phyloP scores from a whole-genome alignment of 1,140 invertebrate genomes.

The Papilio xuthus region DNA sequence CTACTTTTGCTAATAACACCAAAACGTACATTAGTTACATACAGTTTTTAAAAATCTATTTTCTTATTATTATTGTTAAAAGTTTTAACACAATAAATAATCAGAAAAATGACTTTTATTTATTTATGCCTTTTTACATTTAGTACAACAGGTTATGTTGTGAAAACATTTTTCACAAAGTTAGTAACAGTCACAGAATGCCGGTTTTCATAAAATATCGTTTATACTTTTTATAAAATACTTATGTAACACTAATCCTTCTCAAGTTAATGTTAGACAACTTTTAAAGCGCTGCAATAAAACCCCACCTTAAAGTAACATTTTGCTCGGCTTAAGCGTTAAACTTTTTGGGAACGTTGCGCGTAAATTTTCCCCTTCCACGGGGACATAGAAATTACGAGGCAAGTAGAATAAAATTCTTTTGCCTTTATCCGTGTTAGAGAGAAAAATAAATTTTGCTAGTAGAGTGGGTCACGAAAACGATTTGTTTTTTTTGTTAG shows the following conservation, averaged over 20 bases:
- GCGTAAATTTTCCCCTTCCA: conserved; percentile 3
- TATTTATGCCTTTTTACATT: too few relatives aligned
- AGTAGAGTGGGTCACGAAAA: conserved; percentile 2
- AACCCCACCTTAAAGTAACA: conserved; percentile 8
- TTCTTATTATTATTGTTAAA: too few relatives aligned
- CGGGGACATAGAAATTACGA: conserved; percentile 15
- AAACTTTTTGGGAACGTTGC: neutral
- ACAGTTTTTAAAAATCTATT: neutral
- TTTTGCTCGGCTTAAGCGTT: neutral
- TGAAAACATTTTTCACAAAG: too few relatives aligned
- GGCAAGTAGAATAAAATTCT: conserved; percentile 9
- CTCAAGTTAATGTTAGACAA: neutral
- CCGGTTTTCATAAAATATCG: neutral
- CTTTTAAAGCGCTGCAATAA: conserved; percentile 15
- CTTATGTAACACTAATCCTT: neutral
- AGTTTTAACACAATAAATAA: too few relatives aligned
- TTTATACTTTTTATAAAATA: neutral
- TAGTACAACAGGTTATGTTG: too few relatives aligned
- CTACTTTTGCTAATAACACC: neutral
- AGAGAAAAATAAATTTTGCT: neutral
- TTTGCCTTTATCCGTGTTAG: conserved; percentile 15
- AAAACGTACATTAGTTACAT: neutral
- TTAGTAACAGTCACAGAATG: too few relatives aligned
- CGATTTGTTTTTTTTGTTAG: neutral
- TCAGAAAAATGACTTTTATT: too few relatives aligned